Evolutionary conservation across 2,888 invertebrate species (phyloP).

Genomic region (Mimumesa dahlbomi): DNA sequence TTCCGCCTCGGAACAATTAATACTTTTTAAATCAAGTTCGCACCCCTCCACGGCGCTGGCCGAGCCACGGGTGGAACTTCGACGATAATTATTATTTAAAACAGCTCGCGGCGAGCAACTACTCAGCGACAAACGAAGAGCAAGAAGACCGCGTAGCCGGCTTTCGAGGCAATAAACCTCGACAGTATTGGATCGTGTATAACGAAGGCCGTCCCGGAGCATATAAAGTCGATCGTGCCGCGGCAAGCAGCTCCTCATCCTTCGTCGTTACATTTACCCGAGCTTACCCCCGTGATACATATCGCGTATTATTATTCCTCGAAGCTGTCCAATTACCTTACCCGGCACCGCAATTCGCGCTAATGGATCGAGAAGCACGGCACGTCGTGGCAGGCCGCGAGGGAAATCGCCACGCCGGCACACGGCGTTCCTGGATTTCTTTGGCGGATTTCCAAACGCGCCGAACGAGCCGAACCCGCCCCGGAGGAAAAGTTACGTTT

Average conservation of each 20-base stretch:
- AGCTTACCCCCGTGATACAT: slow-evolving; percentile 46
- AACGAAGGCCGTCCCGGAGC: slow-evolving; percentile 9
- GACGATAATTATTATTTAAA: too few species aligned
- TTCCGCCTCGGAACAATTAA: too few species aligned
- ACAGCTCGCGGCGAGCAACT: too few species aligned
- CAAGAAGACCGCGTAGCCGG: background rate
- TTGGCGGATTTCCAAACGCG: slow-evolving; percentile 76
- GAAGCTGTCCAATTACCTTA: slow-evolving; percentile 66
- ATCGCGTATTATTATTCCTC: slow-evolving; percentile 65
- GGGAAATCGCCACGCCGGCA: slow-evolving; percentile 61
- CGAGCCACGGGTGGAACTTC: too few species aligned
- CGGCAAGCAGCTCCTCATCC: slow-evolving; percentile 27
- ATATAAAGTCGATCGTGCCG: slow-evolving; percentile 44
- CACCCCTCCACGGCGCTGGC: too few species aligned
- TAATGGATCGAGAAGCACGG: slow-evolving; percentile 65
- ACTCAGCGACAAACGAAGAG: too few species aligned
- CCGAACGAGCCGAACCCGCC: slow-evolving; percentile 63
- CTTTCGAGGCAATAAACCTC: background rate
- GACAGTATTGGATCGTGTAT: slow-evolving; percentile 3
- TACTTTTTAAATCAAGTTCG: too few species aligned
- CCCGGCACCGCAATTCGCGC: slow-evolving; percentile 60
- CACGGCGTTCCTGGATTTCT: slow-evolving; percentile 69
- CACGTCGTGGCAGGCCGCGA: slow-evolving; percentile 54
- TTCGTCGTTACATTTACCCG: slow-evolving; percentile 34
- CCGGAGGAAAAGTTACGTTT: slow-evolving; percentile 75